Base-by-base conservation (phyloP, 1,140 invertebrate species). In the Eriocheir sinensis region DNA sequence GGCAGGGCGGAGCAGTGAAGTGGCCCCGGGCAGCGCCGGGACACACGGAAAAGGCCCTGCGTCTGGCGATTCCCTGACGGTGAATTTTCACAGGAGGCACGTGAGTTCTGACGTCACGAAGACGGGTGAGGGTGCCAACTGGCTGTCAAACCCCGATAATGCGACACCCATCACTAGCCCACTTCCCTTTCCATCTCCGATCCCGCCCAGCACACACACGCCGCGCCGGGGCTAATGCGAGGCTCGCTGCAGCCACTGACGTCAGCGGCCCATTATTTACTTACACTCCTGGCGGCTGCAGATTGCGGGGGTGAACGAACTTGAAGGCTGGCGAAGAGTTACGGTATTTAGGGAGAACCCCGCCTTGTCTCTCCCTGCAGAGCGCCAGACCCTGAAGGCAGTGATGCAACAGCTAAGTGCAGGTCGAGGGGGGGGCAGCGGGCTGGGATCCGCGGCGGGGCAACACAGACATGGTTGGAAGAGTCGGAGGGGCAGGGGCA, bases 101-200 rank as follows among this genome's bases (percentile, higher is more conserved):
- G 48, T 90, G 48, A 90, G 32, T 38, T 12, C 72, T 90, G 89
- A 90, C 89, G 89, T 90, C 89, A 90, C n/a, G 44, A 32, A 8
- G 30, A 17, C 89, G 48, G 89, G 30, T 21, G 48, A 0, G 48
- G 38, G 21, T 90, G 89, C 89, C 89, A 90, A 36, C 30, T 90
- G 30, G 30, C 48, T 90, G 89, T 90, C 89, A 90, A 90, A 72
- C 89, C 89, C 48, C 89, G 89, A 90, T 72, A 36, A 72, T 60
- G 12, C 9, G 53, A 90, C 17, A 48, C 89, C 85, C 85, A 72
- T 72, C 60, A 72, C 60, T 72, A n/a, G 60, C 60, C 60, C 27
- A 72, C 60, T 72, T 72, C 60, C 60, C 60, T 72, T 27, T 72
- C 21, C 60, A 72, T 1, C 60, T n/a, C n/a, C 60, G 27, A 72